These are phyloP conservation scores for Epinotia demarniana DNA, from an alignment of 2,888 invertebrate species.

Conservation along the genomic window DNA sequence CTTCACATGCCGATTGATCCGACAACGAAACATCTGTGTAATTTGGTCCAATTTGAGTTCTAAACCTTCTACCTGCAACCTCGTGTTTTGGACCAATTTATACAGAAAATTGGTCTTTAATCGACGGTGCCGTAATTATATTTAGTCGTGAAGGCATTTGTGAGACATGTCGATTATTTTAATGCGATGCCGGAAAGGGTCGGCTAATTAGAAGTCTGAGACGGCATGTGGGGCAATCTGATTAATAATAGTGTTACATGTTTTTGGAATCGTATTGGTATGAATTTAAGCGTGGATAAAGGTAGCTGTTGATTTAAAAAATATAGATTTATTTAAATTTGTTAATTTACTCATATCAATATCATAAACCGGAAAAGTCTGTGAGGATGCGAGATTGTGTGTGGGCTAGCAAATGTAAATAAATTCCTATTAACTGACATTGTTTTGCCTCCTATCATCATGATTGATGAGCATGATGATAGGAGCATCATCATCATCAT, in stretches of 20 bases:
- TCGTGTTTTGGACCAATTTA: constrained; percentile 56
- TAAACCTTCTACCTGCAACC: constrained; percentile 51
- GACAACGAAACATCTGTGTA: constrained; percentile 46
- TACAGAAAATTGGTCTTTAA: constrained; percentile 70
- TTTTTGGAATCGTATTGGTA: background rate
- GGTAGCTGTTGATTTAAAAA: background rate
- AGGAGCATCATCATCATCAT: too few species aligned
- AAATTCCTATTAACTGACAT: too few species aligned
- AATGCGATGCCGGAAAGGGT: constrained; percentile 55
- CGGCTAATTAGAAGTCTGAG: constrained; percentile 25
- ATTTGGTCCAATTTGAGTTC: constrained; percentile 57
- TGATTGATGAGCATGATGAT: too few species aligned
- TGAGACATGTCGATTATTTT: constrained; percentile 70
- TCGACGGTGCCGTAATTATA: constrained; percentile 66
- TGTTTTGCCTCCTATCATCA: too few species aligned
- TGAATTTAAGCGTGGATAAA: background rate
- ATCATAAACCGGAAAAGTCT: too few species aligned
- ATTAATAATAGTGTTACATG: background rate
- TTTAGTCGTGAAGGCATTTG: constrained; percentile 61
- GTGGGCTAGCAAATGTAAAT: too few species aligned
- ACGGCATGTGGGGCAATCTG: constrained; percentile 14
- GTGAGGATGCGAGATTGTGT: too few species aligned
- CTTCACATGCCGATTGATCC: constrained; percentile 30
- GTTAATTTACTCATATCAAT: too few species aligned
- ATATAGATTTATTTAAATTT: too few species aligned